Evolutionary conservation across 2,888 invertebrate genomes (phyloP), one percentile per base, ranked within the genome.

Genomic region (Cryptocephalus moraei): DNA sequence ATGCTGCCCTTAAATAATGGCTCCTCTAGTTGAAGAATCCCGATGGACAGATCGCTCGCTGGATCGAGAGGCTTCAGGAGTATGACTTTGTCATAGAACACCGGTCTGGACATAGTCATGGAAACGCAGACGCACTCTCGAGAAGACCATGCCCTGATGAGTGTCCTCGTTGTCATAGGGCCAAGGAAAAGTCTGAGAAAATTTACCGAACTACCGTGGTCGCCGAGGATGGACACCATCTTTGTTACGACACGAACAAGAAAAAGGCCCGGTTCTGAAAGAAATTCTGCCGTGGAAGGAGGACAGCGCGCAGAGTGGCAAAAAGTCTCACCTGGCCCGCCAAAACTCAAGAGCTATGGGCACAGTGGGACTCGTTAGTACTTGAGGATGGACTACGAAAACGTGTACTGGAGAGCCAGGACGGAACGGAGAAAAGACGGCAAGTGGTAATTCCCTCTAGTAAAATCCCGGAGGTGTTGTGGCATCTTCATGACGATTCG

Each of bases 31-130:
- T 65, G 32, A 59, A 61, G 42, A 59, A 60, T 44, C 61, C 62
- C 0, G 62, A 65, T 46, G 64, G 63, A 8, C 62, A 67, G 41
- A 46, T 64, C 3, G 64, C 62, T 9, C 51, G 62, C 45, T 67
- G 63, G 62, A 42, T 65, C 4, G 58, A 64, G 47, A 44, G 52
- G 33, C 51, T 64, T 2, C 58, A 59, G 33, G 34, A 39, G 12
- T 52, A 57, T 32, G 54, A 64, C 32, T 62, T 60, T 39, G 47
- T 57, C 9, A 54, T 61, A 8, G 38, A 56, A 42, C 36, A 45
- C 33, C 45, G 13, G 11, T 4, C 42, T 10, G 39, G 33, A 6
- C 9, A 14, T 4, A 14, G n/a, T 33, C 12, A 12, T 47, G 50
- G 41, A 32, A 22, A 1, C 38, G 45, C 52, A 8, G 55, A 55